A percentile compares a stretch with the other conserved stretches of the same genome.
Evolutionary conservation across 2,888 invertebrate species (phyloP).

Genomic region (Nemotelus pantherinus): DNA sequence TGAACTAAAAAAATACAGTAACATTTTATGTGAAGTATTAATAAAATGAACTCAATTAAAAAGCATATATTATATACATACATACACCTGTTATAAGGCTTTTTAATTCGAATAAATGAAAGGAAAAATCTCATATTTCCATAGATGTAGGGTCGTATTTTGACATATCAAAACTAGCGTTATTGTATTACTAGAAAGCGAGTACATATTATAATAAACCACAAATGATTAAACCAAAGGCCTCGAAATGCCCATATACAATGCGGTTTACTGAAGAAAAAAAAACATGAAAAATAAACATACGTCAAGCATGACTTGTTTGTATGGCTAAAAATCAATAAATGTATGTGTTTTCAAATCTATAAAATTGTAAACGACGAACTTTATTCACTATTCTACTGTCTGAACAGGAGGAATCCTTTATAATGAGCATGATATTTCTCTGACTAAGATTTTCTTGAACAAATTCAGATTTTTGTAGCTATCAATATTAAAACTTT

Average conservation of each 20-base stretch:
- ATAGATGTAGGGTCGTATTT: slow-evolving; percentile 49
- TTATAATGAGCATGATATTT: no score
- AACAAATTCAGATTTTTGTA: slow-evolving; percentile 36
- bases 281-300: slow-evolving; percentile 2
- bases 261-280: slow-evolving; percentile 9
- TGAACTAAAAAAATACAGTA: slow-evolving; percentile 30
- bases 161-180: slow-evolving; percentile 50
- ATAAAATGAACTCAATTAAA: slow-evolving; percentile 37
- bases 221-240: slow-evolving; percentile 16
- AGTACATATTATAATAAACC: neutral
- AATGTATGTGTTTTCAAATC: neutral
- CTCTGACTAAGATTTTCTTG: slow-evolving; percentile 15
- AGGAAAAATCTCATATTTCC: slow-evolving; percentile 25
- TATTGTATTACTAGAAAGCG: slow-evolving; percentile 1
- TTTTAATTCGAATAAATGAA: slow-evolving; percentile 37
- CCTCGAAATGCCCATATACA: slow-evolving; percentile 21
- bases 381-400: no score
- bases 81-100: slow-evolving; percentile 40
- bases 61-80: slow-evolving; percentile 39
- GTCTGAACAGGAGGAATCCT: no score
- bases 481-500: slow-evolving; percentile 12
- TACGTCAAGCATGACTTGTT: neutral
- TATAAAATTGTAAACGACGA: no score
- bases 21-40: slow-evolving; percentile 42
- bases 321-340: neutral